Conservation (phyloP, 2,113 vertebrate genomes). For the Solea solea region DNA sequence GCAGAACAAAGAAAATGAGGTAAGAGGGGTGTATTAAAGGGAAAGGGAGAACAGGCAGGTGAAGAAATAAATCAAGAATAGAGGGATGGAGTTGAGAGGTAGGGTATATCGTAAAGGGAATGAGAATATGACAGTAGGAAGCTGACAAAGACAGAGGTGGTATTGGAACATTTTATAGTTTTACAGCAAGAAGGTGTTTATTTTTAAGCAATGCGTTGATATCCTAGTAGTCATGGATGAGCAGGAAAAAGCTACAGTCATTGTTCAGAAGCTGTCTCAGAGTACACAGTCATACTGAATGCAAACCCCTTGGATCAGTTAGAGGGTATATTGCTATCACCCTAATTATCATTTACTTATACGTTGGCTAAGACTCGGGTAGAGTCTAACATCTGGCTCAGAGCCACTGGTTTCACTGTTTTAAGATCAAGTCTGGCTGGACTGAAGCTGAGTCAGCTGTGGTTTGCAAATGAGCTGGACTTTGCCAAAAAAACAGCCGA, state of each 20-base stretch:
- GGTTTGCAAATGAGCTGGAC: constrained; percentile 40
- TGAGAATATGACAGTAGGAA: background rate
- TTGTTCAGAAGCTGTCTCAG: constrained; percentile 15
- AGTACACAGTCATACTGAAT: constrained; percentile 13
- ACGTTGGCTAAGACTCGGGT: constrained; percentile 35
- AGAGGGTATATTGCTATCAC: constrained; percentile 32
- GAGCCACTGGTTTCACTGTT: constrained; percentile 51
- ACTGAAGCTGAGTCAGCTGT: constrained; percentile 67
- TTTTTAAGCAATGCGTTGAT: constrained; percentile 9
- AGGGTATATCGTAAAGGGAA: constrained; percentile 6
- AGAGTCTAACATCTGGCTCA: constrained; percentile 47
- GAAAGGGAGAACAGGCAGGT: constrained; percentile 8
- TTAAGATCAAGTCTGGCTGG: constrained; percentile 39
- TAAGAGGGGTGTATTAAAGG: constrained; percentile 25
- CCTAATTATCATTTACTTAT: constrained; percentile 61
- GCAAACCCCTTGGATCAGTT: constrained; percentile 18
- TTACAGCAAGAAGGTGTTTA: background rate
- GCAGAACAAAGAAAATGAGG: constrained; percentile 28
- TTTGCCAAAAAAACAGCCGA: constrained; percentile 34
- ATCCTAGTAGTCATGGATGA: background rate
- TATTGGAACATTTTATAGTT: constrained; percentile 8
- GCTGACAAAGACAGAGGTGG: too few species aligned
- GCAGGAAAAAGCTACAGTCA: constrained; percentile 19
- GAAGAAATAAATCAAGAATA: constrained; percentile 17
- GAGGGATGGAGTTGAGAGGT: constrained; percentile 15